Evolutionary conservation across 23 tunicate species (phyloP).

Genomic region (Styela plicata): DNA sequence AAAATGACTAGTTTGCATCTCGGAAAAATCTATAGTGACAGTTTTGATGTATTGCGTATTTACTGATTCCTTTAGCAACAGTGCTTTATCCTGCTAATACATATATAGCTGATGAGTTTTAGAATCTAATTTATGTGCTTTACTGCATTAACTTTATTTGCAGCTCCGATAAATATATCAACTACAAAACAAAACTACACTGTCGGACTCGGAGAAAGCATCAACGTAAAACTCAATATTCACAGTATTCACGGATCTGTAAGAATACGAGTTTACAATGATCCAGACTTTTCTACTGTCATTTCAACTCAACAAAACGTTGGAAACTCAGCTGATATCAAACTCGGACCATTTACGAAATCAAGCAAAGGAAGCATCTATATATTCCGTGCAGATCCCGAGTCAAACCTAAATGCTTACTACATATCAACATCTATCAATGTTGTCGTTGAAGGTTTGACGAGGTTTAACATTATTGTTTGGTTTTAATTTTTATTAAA

Average conservation of each 20-base stretch:
- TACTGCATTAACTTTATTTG: not conserved
- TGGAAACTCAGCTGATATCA: not conserved
- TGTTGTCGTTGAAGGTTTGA: not conserved
- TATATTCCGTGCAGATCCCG: not conserved
- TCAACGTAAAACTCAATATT: not conserved
- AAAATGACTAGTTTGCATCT: too few relatives aligned
- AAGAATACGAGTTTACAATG: not conserved
- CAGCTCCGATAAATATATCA: not conserved
- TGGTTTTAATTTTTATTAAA: too few relatives aligned
- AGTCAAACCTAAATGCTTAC: not conserved
- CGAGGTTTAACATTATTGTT: too few relatives aligned
- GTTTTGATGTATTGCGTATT: too few relatives aligned
- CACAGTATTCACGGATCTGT: not conserved
- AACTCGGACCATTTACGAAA: not conserved
- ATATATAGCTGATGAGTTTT: too few relatives aligned
- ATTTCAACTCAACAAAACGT: not conserved
- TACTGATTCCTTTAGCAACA: too few relatives aligned
- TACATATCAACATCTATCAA: not conserved
- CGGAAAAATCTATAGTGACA: too few relatives aligned
- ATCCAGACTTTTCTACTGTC: not conserved
- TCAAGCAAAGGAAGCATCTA: not conserved
- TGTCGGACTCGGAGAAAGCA: not conserved
- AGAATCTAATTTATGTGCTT: too few relatives aligned
- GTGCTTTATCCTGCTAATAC: too few relatives aligned
- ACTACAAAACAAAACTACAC: not conserved